These are phyloP conservation scores for Arctopsyche grandis DNA, from an alignment of 1,140 invertebrate genomes.

Conservation along the genomic window DNA sequence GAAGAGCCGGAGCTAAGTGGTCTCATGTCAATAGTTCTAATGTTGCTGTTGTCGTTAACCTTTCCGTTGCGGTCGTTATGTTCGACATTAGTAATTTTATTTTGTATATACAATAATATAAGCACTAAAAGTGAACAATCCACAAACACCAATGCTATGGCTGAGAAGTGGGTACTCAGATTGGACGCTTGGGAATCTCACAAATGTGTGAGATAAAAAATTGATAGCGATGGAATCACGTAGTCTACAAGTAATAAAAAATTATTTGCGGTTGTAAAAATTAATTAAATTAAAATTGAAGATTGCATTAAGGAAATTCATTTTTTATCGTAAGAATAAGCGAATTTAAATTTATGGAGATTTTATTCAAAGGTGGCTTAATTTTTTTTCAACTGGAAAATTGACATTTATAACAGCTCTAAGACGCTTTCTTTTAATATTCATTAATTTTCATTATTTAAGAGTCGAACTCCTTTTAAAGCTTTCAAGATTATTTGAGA, in stretches of 20 bases:
- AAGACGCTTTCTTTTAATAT: slow-evolving; percentile 30
- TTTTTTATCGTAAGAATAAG: neutral
- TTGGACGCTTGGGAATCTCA: neutral
- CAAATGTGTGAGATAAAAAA: neutral
- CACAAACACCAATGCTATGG: neutral
- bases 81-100: neutral
- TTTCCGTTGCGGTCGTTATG: neutral
- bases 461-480: slow-evolving; percentile 10
- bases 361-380: slow-evolving; percentile 35
- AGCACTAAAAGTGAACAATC: neutral
- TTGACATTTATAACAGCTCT: slow-evolving; percentile 31
- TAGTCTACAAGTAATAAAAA: no score
- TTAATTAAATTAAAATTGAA: no score
- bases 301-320: no score
- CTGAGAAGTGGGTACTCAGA: neutral
- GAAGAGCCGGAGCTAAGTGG: neutral
- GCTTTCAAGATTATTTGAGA: slow-evolving; percentile 7
- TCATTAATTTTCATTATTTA: slow-evolving; percentile 34
- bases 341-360: slow-evolving; percentile 7
- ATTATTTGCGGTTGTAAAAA: no score
- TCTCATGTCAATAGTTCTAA: slow-evolving; percentile 17
- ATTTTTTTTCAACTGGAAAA: slow-evolving; percentile 27
- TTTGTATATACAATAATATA: neutral
- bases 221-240: neutral
- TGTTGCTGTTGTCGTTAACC: neutral